Conservation (phyloP, 2,888 invertebrate species). For the Agrochola lychnidis region DNA sequence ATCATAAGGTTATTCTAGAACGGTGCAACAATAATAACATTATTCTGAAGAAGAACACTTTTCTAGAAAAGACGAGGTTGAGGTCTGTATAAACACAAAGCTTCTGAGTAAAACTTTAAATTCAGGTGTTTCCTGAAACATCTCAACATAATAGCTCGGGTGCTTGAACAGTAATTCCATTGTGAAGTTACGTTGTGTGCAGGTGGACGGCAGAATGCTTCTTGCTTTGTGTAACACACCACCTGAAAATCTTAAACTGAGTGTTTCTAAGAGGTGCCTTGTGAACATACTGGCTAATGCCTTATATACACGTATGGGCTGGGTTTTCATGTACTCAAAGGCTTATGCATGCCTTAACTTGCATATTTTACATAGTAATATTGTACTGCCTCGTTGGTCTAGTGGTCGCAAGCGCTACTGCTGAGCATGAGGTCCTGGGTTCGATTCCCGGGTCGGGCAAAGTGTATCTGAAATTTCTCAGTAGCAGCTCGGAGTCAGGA, state of each 20-base stretch:
- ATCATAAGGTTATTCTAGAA: not conserved
- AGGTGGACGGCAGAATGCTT: conserved; percentile 67
- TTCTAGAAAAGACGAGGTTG: conserved; percentile 27
- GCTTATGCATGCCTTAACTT: conserved; percentile 42
- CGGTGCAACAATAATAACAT: conserved; percentile 15
- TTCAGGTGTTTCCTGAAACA: conserved; percentile 61
- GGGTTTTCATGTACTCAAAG: conserved; percentile 46
- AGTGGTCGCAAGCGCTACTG: too few species aligned
- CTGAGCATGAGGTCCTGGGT: too few species aligned
- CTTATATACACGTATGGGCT: conserved; percentile 42
- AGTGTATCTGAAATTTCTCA: too few species aligned
- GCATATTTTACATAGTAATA: conserved; percentile 49
- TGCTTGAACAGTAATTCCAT: conserved; percentile 66
- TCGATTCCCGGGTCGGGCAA: too few species aligned
- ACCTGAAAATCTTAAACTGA: conserved; percentile 64
- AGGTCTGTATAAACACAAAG: conserved; percentile 46
- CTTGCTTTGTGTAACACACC: conserved; percentile 69
- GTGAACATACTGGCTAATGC: conserved; percentile 53
- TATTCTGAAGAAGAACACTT: conserved; percentile 26
- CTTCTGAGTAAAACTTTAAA: conserved; percentile 58
- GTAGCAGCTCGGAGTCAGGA: too few species aligned
- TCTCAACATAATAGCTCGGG: conserved; percentile 58
- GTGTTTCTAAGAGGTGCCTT: conserved; percentile 58
- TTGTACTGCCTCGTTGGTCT: too few species aligned
- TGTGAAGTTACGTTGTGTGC: conserved; percentile 62